A percentile compares a stretch with the other conserved stretches of the same genome.
phyloP scores from a whole-genome alignment of 2,888 invertebrate species.

The Yponomeuta plumbellus region DNA sequence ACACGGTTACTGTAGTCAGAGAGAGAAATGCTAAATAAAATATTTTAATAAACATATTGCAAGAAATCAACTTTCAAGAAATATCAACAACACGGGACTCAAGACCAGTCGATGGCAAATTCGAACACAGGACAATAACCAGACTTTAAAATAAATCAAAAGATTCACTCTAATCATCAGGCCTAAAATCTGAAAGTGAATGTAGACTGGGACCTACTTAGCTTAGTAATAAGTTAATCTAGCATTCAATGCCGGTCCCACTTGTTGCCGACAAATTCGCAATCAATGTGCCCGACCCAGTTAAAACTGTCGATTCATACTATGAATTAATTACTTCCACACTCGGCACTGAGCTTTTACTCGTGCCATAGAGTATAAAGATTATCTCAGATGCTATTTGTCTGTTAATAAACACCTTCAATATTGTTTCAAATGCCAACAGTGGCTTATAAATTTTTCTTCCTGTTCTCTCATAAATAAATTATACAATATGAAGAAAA shows the following conservation, averaged over 20 bases:
- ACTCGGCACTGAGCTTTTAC: conserved; percentile 43
- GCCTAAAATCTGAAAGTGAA: background rate
- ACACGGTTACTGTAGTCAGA: too few relatives aligned
- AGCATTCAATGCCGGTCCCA: conserved; percentile 55
- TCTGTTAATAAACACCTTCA: too few relatives aligned
- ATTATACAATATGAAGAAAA: too few relatives aligned
- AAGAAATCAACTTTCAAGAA: too few relatives aligned
- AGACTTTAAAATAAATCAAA: background rate
- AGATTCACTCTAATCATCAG: background rate
- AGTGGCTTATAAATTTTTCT: too few relatives aligned
- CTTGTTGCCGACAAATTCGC: conserved; percentile 63
- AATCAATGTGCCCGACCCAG: conserved; percentile 70
- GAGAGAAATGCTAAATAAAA: too few relatives aligned
- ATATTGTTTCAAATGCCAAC: too few relatives aligned
- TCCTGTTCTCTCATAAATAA: too few relatives aligned
- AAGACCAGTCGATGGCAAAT: background rate
- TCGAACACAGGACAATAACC: background rate
- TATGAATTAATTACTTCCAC: conserved; percentile 58
- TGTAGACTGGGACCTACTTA: background rate
- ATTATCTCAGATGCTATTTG: background rate
- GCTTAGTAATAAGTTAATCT: conserved; percentile 9
- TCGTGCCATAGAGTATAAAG: conserved; percentile 2
- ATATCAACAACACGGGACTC: too few relatives aligned
- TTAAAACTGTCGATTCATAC: conserved; percentile 57
- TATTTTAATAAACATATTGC: too few relatives aligned